Base-by-base conservation (phyloP, 53 echinoderm and acorn worm genomes). In the Actinopyga echinites region DNA sequence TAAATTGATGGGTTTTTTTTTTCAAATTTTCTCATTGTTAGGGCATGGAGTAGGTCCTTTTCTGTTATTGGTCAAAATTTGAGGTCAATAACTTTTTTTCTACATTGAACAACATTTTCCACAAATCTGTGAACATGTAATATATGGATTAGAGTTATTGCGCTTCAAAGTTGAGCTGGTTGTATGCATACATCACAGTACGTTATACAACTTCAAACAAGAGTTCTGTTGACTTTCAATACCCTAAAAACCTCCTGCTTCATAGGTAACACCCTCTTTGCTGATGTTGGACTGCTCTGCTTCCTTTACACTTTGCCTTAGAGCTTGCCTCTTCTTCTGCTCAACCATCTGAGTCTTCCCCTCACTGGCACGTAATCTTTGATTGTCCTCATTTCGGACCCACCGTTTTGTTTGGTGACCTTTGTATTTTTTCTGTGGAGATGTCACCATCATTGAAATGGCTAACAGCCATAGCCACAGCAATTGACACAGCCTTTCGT, bases 391-490 rank as follows among this genome's bases (percentile, higher is more conserved):
- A 20, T 67, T 23, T 19, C 9, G 20, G 73, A 4, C 24, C 73
- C 35, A 36, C n/a, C 19, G 35, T 15, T 34, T 19, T 25, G 60
- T 60, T 8, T 35, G 37, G 20, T 1, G 5, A 3, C 38, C 37
- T 4, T 37, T 24, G 6, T 71, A 36, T 71, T 11, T 15, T 36
- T 24, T 21, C 19, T 17, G 23, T 20, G 24, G 75, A 75, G 6
- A 7, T 5, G 7, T 45, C 28, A 49, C 82, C 82, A 82, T 82
- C 82, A 82, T 82, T 82, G 38, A 82, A 82, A 82, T 82, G 59
- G 65, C 82, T 35, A 21, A 64, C 82, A 60, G 82, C 82, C 59
- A 59, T 19, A 60, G 82, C 40, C 8, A 63, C 82, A 19, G 60
- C 82, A 25, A 24, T 60, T 7, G 19, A 36, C 10, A 82, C 20